Base-by-base conservation (phyloP, 2,113 vertebrate genomes). In the Jacana jacana region DNA sequence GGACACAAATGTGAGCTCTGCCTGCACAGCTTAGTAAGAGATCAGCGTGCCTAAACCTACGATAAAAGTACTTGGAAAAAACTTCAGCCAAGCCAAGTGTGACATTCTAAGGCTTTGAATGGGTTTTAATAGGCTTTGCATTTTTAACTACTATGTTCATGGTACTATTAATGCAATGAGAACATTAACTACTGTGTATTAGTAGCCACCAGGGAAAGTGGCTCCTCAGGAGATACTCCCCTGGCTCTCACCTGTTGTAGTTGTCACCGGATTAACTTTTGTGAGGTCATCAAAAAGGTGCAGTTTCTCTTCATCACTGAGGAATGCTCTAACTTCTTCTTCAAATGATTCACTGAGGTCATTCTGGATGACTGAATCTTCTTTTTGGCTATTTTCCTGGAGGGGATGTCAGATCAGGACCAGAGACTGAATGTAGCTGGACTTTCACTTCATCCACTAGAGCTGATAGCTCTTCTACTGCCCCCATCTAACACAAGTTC, bases 251-350 rank as follows among this genome's bases (percentile, higher is more conserved):
- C 99, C 99, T 97, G 98, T 99, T 60, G 98, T 97, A 55, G 98
- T 98, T 1, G 99, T 99, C 73, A 99, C 99, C 0, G 99, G 99
- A 86, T 99, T 99, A 94, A 99, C 99, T 97, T 99, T 99, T 9
- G 99, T 99, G 76, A 99, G 99, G 97, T 99, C 99, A 58, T 99
- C 99, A 39, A 98, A 98, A 51, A 98, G 98, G 95, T 99, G 98
- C n/a, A 99, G 97, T 1, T 98, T 97, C 71, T 97, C 97, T 89
- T 99, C 98, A 63, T 98, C 97, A 3, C 96, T 96, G 69, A 99
- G 98, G 89, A 99, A 99, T 10, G 98, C 98, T 88, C 97, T 97
- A 20, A 99, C 78, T 30, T 99, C 99, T 95, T 98, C 98, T 49
- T 98, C 98, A 85, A 98, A 89, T 30, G 97, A 98, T 63, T 98